Conservation (phyloP, 2,797 vertebrate genomes). For the Amblyopsis hoosieri region DNA sequence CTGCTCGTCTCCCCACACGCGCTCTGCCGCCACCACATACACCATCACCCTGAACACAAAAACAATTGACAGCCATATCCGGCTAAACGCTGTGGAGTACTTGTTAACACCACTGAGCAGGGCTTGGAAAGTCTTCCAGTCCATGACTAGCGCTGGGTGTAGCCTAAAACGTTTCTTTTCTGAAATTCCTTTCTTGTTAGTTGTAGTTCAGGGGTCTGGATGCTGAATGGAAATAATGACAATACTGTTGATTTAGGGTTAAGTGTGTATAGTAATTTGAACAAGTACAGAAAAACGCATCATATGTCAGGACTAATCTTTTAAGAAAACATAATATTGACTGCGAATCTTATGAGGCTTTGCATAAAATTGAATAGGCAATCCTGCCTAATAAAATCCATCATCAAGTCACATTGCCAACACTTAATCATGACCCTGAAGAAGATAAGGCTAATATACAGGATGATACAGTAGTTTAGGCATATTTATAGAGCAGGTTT, state of each 20-base stretch:
- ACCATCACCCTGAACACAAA: constrained; percentile 96
- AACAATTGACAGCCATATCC: constrained; percentile 96
- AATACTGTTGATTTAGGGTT: background rate
- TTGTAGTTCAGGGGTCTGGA: constrained; percentile 39
- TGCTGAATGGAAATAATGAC: constrained; percentile 21
- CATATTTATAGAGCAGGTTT: too few species aligned
- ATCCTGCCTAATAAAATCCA: background rate
- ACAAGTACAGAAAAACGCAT: too few species aligned
- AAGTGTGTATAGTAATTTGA: background rate
- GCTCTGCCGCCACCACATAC: constrained; percentile 94
- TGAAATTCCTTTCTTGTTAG: constrained; percentile 16
- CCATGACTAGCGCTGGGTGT: constrained; percentile 78
- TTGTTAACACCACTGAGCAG: constrained; percentile 95
- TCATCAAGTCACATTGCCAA: constrained; percentile 4
- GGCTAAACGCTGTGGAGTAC: constrained; percentile 93
- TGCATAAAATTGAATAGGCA: background rate
- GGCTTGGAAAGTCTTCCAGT: constrained; percentile 93
- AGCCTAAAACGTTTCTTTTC: constrained; percentile 15
- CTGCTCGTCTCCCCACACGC: constrained; percentile 96
- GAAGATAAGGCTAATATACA: too few species aligned
- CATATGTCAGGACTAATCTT: too few species aligned
- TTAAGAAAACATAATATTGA: background rate
- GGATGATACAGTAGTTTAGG: too few species aligned
- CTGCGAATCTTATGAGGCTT: background rate
- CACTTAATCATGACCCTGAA: too few species aligned